Evolutionary conservation across 2,113 vertebrate genomes (phyloP).

Genomic region (Malaclemys terrapin): DNA sequence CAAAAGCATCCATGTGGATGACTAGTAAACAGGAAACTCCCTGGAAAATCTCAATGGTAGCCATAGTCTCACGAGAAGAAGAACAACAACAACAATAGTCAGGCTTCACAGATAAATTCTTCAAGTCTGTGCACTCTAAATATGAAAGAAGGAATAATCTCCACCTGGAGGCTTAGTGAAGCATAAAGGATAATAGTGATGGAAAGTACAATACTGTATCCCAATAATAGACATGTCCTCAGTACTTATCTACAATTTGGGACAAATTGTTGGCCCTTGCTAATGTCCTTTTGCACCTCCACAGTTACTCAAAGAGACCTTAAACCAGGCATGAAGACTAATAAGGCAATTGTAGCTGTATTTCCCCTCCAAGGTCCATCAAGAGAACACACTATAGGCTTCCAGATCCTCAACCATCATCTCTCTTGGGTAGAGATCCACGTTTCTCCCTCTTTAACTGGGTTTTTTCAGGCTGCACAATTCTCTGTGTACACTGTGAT

Average conservation of each 20-base stretch:
- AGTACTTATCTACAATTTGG: neutral
- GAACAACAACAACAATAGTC: neutral
- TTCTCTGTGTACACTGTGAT: neutral
- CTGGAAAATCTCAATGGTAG: neutral
- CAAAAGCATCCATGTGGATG: neutral
- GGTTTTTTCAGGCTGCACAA: neutral
- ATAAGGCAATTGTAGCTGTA: neutral
- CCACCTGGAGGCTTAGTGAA: neutral
- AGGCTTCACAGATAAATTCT: neutral
- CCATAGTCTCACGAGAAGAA: neutral
- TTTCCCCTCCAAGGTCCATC: neutral
- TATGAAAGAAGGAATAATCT: neutral
- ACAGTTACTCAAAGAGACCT: neutral
- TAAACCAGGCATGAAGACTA: neutral
- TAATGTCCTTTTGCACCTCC: neutral
- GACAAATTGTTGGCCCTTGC: neutral
- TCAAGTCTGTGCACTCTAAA: fast-evolving
- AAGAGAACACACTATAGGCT: neutral
- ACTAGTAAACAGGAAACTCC: neutral
- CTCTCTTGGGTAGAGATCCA: neutral
- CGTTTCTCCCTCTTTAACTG: neutral
- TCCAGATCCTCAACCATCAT: neutral
- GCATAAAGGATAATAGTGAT: fast-evolving
- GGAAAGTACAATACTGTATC: neutral
- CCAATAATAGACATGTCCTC: neutral